Evolutionary conservation across 2,888 invertebrate species (phyloP), one percentile per base, ranked within the genome.

Genomic region (Opisthograptis luteolata): DNA sequence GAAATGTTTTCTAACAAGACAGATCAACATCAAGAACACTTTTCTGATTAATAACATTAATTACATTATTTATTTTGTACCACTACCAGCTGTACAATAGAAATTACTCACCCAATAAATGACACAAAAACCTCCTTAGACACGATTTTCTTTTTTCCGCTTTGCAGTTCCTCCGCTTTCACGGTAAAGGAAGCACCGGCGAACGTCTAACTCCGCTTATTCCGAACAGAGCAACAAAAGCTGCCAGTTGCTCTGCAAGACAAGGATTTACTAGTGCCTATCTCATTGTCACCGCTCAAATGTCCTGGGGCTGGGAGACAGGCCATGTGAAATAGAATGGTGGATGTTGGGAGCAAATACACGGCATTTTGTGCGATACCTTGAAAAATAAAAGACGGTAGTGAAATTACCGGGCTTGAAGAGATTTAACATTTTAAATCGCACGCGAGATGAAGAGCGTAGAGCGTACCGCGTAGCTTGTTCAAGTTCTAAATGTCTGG

Each of bases 201-300:
- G 15, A 31, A 30, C 36, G 22, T 31, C 37, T 12, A 45, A 31
- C 37, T 7, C 12, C 20, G 15, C 12, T 44, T 31, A 13, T 22
- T 37, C 24, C n/a, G 13, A 45, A 37, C 14, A 19, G 45, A 39
- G 39, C 39, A 46, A 46, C 37, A 46, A 45, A 46, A 39, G 37
- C 37, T 25, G 9, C 39, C 17, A 24, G 32, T 17, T 25, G 22
- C 6, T 36, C 22, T 14, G 27, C 19, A 28, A 36, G 24, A 17
- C 45, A 31, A 45, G 37, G 31, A 32, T 46, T 32, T 25, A 24
- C 15, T 28, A 28, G 34, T 28, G 30, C 22, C 35, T 22, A 13
- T 28, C 17, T 39, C 46, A 20, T 46, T 39, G 46, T 39, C 8
- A 17, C 19, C 10, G 24, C n/a, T 32, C 19, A 46, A 37, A 31